Percentiles rank a stretch among this genome's conserved stretches.
These are phyloP conservation scores for Nothoprocta perdicaria DNA, from an alignment of 2,113 vertebrate species.

Conservation along the genomic window DNA sequence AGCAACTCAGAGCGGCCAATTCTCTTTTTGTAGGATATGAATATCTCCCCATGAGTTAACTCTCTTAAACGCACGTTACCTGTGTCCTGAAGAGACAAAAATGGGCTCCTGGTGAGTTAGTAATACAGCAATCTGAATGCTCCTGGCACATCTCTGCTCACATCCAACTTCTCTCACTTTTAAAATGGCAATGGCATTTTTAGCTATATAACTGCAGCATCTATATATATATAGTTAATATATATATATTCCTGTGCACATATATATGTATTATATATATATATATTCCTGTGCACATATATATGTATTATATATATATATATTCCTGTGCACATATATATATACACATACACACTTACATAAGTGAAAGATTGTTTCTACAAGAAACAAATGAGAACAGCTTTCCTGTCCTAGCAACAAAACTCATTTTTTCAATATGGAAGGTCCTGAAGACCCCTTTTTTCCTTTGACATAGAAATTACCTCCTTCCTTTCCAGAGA, in stretches of 20 bases:
- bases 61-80: not conserved
- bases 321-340: too few relatives aligned
- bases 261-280: too few relatives aligned
- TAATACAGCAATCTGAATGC: not conserved
- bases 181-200: not conserved
- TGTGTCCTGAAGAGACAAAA: not conserved
- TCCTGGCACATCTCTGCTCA: not conserved
- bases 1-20: not conserved
- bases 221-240: not conserved
- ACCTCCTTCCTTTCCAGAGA: constrained; percentile 11
- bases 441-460: not conserved
- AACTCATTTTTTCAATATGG: not conserved
- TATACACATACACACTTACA: not conserved
- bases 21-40: not conserved
- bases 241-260: too few relatives aligned
- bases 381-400: not conserved
- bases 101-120: not conserved
- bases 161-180: not conserved
- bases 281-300: too few relatives aligned
- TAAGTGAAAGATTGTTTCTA: not conserved
- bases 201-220: not conserved
- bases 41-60: not conserved
- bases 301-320: too few relatives aligned
- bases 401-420: not conserved
- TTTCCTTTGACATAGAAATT: constrained; percentile 17